These are phyloP conservation scores for Quadriops clusia DNA, from an alignment of 2,888 invertebrate genomes.

Conservation along the genomic window DNA sequence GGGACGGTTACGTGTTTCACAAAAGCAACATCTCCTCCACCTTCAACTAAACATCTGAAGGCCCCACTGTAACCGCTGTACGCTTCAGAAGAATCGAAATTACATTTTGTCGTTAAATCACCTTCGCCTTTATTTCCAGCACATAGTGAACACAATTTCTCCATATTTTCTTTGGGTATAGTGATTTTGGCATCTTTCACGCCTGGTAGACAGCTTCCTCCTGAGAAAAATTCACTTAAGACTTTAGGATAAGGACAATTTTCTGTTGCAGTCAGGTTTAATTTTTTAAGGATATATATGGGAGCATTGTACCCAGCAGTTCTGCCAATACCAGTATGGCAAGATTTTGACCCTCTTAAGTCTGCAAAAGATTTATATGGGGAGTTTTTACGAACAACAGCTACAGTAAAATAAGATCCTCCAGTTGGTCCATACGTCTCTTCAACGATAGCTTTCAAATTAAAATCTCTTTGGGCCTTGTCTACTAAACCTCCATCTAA, in stretches of 20 bases:
- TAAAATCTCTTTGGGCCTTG: conserved; percentile 42
- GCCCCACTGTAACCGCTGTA: conserved; percentile 44
- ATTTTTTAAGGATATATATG: conserved; percentile 44
- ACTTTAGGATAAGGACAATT: conserved; percentile 47
- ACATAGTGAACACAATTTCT: conserved; percentile 41
- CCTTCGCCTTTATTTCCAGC: conserved; percentile 35
- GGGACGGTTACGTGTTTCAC: conserved; percentile 50
- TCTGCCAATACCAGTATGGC: conserved; percentile 40
- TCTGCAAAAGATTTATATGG: conserved; percentile 45
- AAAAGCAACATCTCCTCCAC: conserved; percentile 64
- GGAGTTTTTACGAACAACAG: conserved; percentile 50
- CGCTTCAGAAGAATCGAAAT: conserved; percentile 39
- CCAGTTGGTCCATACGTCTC: conserved; percentile 44
- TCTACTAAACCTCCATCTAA: conserved; percentile 51
- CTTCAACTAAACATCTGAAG: conserved; percentile 54
- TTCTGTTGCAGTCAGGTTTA: conserved; percentile 41
- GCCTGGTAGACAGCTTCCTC: conserved; percentile 50
- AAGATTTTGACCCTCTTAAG: conserved; percentile 48
- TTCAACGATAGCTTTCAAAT: conserved; percentile 48
- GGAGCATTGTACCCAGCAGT: conserved; percentile 45
- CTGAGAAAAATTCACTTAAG: conserved; percentile 55
- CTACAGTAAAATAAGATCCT: conserved; percentile 50
- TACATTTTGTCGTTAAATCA: conserved; percentile 34
- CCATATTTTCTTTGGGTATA: conserved; percentile 36
- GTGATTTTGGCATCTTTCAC: conserved; percentile 39